A percentile compares a stretch with the other conserved stretches of the same genome.
These are phyloP conservation scores for Strix aluco DNA, from an alignment of 2,113 vertebrate species.

Conservation along the genomic window DNA sequence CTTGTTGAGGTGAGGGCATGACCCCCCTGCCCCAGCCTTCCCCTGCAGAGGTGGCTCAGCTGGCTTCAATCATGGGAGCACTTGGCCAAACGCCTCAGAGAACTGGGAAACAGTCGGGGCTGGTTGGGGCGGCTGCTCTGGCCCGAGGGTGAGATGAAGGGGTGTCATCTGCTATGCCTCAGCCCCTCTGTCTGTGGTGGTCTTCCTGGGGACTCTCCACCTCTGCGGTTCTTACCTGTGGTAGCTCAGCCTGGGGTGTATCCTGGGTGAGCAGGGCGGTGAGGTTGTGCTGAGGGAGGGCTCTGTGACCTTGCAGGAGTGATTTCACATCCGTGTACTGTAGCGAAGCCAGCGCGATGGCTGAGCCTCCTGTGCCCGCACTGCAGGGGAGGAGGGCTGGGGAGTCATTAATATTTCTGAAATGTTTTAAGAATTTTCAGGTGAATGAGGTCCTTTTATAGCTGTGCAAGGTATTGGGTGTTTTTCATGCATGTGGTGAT, in stretches of 20 bases:
- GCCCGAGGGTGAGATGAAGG: background rate
- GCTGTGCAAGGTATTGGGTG: background rate
- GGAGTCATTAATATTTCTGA: background rate
- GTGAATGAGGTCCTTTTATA: background rate
- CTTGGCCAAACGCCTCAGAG: background rate
- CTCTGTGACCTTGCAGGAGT: background rate
- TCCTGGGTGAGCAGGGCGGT: background rate
- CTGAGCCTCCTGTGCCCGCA: rapidly evolving
- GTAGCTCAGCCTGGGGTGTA: rapidly evolving
- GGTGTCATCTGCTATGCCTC: rapidly evolving
- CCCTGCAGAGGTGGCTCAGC: background rate
- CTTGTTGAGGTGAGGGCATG: background rate
- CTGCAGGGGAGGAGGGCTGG: background rate
- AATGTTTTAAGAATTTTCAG: background rate
- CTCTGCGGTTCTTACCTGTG: rapidly evolving
- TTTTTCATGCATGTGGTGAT: background rate
- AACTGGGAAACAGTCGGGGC: rapidly evolving
- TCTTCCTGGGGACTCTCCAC: background rate
- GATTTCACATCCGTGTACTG: rapidly evolving
- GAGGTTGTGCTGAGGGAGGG: background rate
- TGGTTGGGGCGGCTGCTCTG: rapidly evolving
- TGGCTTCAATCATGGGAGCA: background rate
- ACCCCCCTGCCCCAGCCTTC: background rate
- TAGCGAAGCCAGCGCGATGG: rapidly evolving
- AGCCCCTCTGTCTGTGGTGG: background rate